These are phyloP conservation scores for Sinocyclocheilus maitianheensis DNA, from an alignment of 2,113 vertebrate genomes.

Conservation along the genomic window DNA sequence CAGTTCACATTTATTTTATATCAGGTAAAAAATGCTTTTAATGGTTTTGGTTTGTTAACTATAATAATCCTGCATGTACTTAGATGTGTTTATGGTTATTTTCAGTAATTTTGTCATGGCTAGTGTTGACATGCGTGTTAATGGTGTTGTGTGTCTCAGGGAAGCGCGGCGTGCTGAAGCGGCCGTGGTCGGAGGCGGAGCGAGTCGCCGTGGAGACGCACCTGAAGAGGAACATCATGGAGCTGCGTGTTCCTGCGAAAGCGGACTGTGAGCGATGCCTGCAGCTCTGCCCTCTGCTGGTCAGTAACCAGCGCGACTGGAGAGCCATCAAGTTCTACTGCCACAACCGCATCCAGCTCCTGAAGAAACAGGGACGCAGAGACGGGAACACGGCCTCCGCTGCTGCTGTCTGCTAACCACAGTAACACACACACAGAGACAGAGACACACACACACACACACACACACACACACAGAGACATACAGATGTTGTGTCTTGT, in stretches of 20 bases:
- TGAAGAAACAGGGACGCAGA: conserved; percentile 74
- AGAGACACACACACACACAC: not conserved
- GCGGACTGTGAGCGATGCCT: conserved; percentile 80
- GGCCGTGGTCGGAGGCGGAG: conserved; percentile 79
- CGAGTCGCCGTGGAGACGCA: conserved; percentile 78
- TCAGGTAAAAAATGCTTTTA: no score
- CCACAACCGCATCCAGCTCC: conserved; percentile 80
- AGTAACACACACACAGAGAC: no score
- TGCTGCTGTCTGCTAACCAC: not conserved
- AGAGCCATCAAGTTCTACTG: conserved; percentile 80
- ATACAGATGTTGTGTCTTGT: not conserved
- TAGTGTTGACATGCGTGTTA: no score
- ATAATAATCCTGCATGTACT: no score
- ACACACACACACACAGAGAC: no score
- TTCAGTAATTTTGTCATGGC: no score
- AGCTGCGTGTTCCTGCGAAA: conserved; percentile 77
- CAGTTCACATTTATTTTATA: no score
- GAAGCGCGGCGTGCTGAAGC: conserved; percentile 78
- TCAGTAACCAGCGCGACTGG: conserved; percentile 80
- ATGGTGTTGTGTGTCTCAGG: conserved; percentile 59
- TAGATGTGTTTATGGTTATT: no score
- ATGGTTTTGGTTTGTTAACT: no score
- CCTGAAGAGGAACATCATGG: conserved; percentile 76
- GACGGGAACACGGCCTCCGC: not conserved
- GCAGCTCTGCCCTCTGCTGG: conserved; percentile 78